These are phyloP conservation scores for Gortyna flavago DNA, from an alignment of 2,888 invertebrate genomes.

Conservation along the genomic window DNA sequence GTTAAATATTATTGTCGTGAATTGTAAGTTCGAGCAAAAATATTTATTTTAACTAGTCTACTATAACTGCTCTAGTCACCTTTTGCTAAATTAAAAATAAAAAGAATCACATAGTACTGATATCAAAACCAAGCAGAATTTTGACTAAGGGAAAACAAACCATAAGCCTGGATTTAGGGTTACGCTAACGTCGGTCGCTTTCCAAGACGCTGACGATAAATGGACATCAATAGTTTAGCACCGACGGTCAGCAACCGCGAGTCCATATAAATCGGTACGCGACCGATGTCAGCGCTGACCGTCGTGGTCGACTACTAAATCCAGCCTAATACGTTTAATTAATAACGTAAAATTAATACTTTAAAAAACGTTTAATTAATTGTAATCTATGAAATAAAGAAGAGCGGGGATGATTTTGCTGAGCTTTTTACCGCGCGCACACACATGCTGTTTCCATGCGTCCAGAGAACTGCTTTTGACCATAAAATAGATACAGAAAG, in stretches of 20 bases:
- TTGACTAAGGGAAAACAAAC: not conserved
- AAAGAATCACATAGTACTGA: constrained; percentile 4
- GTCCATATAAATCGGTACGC: not conserved
- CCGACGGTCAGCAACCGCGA: not conserved
- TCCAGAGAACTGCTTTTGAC: not conserved
- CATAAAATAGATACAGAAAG: not conserved
- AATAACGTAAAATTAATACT: too few species aligned
- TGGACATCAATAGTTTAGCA: not conserved
- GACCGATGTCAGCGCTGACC: not conserved
- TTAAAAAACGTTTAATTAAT: not conserved
- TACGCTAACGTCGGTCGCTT: not conserved
- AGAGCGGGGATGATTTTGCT: not conserved
- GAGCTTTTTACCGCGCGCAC: not conserved
- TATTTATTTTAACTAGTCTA: not conserved
- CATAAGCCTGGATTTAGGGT: not conserved
- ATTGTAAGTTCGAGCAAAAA: constrained; percentile 5
- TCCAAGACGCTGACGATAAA: not conserved
- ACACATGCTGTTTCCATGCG: not conserved
- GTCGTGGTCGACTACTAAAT: not conserved
- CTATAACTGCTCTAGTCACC: constrained; percentile 5
- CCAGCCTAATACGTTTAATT: not conserved
- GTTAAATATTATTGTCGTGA: not conserved
- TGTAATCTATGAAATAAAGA: not conserved
- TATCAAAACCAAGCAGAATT: constrained; percentile 2
- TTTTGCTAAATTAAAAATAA: constrained; percentile 28